Evolutionary conservation across 2,113 vertebrate species (phyloP), one percentile per base, ranked within the genome.

Genomic region (Python bivittatus): DNA sequence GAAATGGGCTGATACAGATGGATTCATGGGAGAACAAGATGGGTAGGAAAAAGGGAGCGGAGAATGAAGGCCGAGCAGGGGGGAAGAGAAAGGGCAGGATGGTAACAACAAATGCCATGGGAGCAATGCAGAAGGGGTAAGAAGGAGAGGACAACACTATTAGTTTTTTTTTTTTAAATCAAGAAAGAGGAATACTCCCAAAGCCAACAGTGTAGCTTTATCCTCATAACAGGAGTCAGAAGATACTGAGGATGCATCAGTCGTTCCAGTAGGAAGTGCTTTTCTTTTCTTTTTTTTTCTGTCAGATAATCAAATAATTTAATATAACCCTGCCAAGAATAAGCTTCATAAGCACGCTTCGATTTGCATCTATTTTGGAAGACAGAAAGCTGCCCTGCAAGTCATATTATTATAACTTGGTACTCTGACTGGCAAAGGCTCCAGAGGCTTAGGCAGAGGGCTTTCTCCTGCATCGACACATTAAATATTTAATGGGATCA

Each of bases 1-100:
- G 98, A 97, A 64, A 98, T 95, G 95, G 97, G 97, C 97, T 99
- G 96, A 97, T 64, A 93, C 3, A 20, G 93, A 48, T 38, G 92
- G 48, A 90, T 79, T 88, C n/a, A 2, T 68, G 58, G 1, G 12
- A 90, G 57, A n/a, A 20, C 12, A 15, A 56, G 44, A 13, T 5
- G 29, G 6, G 0, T 29, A 0, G 53, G 88, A 56, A 0, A 42
- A 48, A 7, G 87, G 0, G 0, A 58, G 86, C 5, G 84, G 25
- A 0, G 8, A 60, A 12, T 57, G 72, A 68, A 89, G 68, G 52
- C 57, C 2, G 0, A 6, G 29, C 15, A n/a, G 11, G 68, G 4
- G n/a, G 33, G 48, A 29, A 13, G 17, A 3, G 23, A 5, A 29
- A 33, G 29, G 29, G 13, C 29, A 2, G 12, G 2, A 8, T 0